Percentiles rank a stretch among this genome's conserved stretches.
Conservation (phyloP, 2,888 invertebrate genomes). For the Mythimna impura region DNA sequence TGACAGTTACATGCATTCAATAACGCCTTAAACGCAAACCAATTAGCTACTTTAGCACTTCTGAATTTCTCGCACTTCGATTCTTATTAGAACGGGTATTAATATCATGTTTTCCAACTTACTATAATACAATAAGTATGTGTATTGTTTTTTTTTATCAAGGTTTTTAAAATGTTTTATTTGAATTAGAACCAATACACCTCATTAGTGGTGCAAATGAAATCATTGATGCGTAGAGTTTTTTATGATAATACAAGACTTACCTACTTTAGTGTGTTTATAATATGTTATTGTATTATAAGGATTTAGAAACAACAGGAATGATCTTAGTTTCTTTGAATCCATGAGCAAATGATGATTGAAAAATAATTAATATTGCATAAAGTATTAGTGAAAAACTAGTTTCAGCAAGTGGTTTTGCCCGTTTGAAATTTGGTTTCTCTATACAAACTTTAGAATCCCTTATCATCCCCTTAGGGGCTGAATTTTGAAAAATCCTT, state of each 20-base stretch:
- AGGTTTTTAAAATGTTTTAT: neutral
- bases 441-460: too few species aligned
- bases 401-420: neutral
- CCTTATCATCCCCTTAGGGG: too few species aligned
- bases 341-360: neutral
- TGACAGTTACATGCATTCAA: constrained; percentile 33
- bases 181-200: neutral
- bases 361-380: neutral
- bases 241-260: neutral
- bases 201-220: neutral
- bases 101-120: neutral
- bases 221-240: neutral
- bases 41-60: constrained; percentile 24
- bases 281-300: neutral
- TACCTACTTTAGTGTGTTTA: neutral
- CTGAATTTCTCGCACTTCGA: neutral
- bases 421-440: too few species aligned
- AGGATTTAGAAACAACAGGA: neutral
- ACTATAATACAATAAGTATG: too few species aligned
- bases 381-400: neutral
- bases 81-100: neutral
- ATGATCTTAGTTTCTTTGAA: neutral
- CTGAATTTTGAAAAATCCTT: too few species aligned
- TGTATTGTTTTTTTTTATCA: constrained; percentile 1
- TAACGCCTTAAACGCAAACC: neutral